Conservation (phyloP, 2,113 vertebrate species). For the Delphinus delphis region DNA sequence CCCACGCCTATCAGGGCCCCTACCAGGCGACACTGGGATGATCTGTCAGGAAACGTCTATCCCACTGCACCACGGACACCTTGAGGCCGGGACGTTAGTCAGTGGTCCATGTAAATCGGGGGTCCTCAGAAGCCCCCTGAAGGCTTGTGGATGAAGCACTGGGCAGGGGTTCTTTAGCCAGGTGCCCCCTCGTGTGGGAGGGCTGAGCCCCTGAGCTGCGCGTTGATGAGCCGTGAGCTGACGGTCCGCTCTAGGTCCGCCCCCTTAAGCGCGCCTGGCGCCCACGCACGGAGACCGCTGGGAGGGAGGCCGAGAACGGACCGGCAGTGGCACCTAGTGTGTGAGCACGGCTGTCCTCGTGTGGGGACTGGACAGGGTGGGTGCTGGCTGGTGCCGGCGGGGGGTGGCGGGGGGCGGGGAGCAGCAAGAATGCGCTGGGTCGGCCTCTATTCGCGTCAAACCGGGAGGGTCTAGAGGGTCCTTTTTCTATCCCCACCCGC, state of each 20-base stretch:
- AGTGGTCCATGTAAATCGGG: accelerated
- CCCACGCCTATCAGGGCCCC: too few relatives aligned
- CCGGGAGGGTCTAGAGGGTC: not conserved
- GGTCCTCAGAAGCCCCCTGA: not conserved
- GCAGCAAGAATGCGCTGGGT: too few relatives aligned
- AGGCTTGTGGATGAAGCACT: not conserved
- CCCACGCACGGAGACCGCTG: not conserved
- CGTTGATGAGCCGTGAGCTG: not conserved
- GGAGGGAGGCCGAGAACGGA: not conserved
- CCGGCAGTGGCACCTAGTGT: accelerated
- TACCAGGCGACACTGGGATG: too few relatives aligned
- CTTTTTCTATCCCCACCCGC: not conserved
- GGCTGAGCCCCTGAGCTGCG: not conserved
- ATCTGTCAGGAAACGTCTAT: not conserved
- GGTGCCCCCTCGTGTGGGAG: not conserved
- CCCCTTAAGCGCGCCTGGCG: accelerated
- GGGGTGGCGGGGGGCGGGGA: too few relatives aligned
- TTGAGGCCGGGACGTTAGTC: not conserved
- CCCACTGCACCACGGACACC: not conserved
- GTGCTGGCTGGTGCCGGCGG: too few relatives aligned
- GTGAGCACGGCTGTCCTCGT: accelerated
- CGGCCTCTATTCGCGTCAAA: not conserved
- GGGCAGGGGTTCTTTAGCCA: not conserved
- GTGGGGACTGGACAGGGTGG: accelerated
- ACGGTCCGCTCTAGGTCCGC: not conserved